A percentile compares a stretch with the other conserved stretches of the same genome.
These are phyloP conservation scores for Oceanodroma tethys DNA, from an alignment of 2,113 vertebrate genomes.

Conservation along the genomic window DNA sequence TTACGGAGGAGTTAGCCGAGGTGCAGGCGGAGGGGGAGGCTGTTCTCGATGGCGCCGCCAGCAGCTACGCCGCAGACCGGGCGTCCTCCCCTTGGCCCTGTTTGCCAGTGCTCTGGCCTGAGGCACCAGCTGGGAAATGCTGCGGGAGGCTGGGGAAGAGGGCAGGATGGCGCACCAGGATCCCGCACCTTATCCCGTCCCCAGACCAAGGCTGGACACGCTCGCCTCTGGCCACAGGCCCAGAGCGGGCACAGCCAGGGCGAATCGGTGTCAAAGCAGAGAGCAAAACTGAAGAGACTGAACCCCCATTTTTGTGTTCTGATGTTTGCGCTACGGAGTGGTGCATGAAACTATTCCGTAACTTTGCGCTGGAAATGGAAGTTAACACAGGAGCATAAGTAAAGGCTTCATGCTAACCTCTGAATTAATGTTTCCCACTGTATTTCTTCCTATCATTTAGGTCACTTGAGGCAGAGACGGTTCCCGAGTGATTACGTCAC, in stretches of 20 bases:
- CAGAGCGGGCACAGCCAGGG: neutral
- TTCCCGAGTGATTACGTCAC: conserved; percentile 26
- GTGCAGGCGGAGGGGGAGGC: neutral
- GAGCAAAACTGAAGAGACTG: neutral
- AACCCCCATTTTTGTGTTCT: neutral
- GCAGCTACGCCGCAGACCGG: neutral
- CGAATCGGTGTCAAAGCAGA: neutral
- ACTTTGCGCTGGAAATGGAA: neutral
- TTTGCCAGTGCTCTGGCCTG: neutral
- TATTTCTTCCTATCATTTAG: conserved; percentile 19
- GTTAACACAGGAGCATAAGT: neutral
- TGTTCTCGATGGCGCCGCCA: neutral
- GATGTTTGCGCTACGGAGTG: neutral
- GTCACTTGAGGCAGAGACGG: neutral
- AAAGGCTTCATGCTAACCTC: neutral
- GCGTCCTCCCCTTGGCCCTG: rapidly evolving
- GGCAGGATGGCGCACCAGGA: neutral
- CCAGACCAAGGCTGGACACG: neutral
- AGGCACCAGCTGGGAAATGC: neutral
- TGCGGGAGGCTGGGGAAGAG: neutral
- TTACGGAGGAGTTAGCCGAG: neutral
- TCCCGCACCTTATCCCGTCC: rapidly evolving
- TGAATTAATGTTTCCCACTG: neutral
- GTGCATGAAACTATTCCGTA: neutral
- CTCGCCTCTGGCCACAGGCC: rapidly evolving